Evolutionary conservation across 2,797 vertebrate genomes (phyloP).

Genomic region (Amblyopsis hoosieri): DNA sequence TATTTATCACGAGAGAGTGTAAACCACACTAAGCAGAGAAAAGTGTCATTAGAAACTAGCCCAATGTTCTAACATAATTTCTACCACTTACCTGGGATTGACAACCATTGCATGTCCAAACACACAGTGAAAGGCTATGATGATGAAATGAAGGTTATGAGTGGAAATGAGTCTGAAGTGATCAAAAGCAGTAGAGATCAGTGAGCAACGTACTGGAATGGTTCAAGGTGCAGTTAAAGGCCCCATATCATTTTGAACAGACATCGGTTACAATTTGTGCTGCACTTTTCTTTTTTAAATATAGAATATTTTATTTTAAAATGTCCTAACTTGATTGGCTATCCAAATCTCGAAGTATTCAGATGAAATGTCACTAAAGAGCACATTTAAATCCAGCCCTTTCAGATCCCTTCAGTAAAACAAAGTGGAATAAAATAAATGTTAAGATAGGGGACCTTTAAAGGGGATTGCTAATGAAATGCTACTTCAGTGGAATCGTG

Average conservation of each 20-base stretch:
- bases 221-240: conserved; percentile 28
- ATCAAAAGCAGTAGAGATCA: conserved; percentile 27
- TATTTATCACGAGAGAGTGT: neutral
- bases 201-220: conserved; percentile 17
- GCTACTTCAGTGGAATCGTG: neutral
- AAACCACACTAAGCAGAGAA: no score
- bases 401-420: no score
- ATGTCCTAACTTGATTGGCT: no score
- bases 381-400: no score
- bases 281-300: no score
- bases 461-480: conserved; percentile 10
- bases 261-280: no score
- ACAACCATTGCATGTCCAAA: conserved; percentile 39
- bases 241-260: no score
- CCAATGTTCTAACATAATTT: conserved; percentile 10
- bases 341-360: no score
- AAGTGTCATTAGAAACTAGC: conserved; percentile 5
- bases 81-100: conserved; percentile 56
- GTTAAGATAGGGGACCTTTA: no score
- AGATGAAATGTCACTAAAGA: no score
- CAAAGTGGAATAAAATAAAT: no score
- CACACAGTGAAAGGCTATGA: conserved; percentile 46
- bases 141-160: neutral
- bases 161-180: conserved; percentile 44
- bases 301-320: no score